Base-by-base conservation (phyloP, 2,113 vertebrate species). In the Hystrix cristata region DNA sequence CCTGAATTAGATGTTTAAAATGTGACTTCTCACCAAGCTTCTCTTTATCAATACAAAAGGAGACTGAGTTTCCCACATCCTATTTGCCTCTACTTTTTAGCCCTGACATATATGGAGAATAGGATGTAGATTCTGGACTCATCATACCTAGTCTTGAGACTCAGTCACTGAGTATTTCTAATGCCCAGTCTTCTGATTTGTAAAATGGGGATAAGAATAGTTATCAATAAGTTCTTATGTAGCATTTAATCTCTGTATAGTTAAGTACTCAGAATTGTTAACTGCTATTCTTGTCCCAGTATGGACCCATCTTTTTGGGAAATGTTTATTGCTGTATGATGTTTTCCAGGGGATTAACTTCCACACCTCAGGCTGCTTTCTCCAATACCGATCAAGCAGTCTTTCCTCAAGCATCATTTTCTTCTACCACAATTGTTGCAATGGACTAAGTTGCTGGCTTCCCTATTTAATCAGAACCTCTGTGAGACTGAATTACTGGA, bases 401-500 rank as follows among this genome's bases (percentile, higher is more conserved):
- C 19, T 25, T 83, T 88, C 43, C 92, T 59, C 0, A 11, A 82
- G 46, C 38, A 82, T 74, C 31, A 19, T 85, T 81, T 88, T 79
- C 86, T 53, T 79, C 84, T 0, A 1, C 23, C 0, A 1, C 0
- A 1, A 34, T 1, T 3, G 0, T 13, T 74, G 15, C 23, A 21
- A 3, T 31, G 78, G 69, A 18, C 62, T 7, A 31, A 43, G 21
- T 55, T 19, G 3, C 55, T 18, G 10, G 3, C 21, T 67, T 72
- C 23, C 31, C 25, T 43, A 38, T 43, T 84, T 76, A 65, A 48
- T 81, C 60, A 27, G 67, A 62, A 53, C 46, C 57, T 95, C n/a
- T 67, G 84, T 72, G 67, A 34, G 4, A 69, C 27, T 27, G 78
- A 81, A 60, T 31, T n/a, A 25, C 21, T 46, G 78, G 19, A 90